Percentiles rank a stretch among this genome's conserved stretches.
Conservation (phyloP, 2,797 vertebrate genomes). For the Notolabrus celidotus region DNA sequence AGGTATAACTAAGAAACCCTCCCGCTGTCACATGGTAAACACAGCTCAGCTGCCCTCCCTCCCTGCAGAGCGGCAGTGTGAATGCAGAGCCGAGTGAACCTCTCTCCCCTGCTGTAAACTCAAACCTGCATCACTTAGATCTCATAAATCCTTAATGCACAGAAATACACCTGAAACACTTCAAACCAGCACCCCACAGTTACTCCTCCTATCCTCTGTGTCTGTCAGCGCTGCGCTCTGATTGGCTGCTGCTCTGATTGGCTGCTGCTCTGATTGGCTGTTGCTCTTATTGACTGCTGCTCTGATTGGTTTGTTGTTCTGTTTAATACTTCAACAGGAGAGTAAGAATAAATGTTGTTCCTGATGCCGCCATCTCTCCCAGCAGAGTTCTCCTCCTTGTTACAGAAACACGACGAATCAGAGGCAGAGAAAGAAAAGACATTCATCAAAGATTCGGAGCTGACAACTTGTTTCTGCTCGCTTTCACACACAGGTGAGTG, state of each 20-base stretch:
- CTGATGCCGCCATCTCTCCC: constrained; percentile 23
- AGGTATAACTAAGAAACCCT: constrained; percentile 15
- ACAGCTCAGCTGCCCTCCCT: constrained; percentile 15
- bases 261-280: too few species aligned
- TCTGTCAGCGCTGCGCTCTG: constrained; percentile 1
- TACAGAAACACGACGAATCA: constrained; percentile 57
- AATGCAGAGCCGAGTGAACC: constrained; percentile 33
- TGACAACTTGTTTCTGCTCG: constrained; percentile 52
- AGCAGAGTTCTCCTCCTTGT: constrained; percentile 54
- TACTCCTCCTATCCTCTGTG: constrained; percentile 19
- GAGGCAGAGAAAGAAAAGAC: constrained; percentile 50
- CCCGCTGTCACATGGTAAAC: constrained; percentile 30
- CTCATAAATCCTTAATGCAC: constrained; percentile 68
- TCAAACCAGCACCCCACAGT: constrained; percentile 36
- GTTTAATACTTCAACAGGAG: constrained; percentile 41
- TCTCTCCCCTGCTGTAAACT: constrained; percentile 58
- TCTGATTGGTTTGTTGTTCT: constrained; percentile 34
- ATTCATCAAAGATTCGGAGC: constrained; percentile 57
- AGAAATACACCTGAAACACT: constrained; percentile 54
- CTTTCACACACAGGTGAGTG: constrained; percentile 24
- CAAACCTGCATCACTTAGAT: constrained; percentile 67
- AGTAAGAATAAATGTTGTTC: constrained; percentile 9
- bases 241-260: constrained; percentile 21
- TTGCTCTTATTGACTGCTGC: constrained; percentile 26
- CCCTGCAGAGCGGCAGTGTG: constrained; percentile 30